Evolutionary conservation across 2,797 vertebrate genomes (phyloP).

Genomic region (Sebastes hubbsi): DNA sequence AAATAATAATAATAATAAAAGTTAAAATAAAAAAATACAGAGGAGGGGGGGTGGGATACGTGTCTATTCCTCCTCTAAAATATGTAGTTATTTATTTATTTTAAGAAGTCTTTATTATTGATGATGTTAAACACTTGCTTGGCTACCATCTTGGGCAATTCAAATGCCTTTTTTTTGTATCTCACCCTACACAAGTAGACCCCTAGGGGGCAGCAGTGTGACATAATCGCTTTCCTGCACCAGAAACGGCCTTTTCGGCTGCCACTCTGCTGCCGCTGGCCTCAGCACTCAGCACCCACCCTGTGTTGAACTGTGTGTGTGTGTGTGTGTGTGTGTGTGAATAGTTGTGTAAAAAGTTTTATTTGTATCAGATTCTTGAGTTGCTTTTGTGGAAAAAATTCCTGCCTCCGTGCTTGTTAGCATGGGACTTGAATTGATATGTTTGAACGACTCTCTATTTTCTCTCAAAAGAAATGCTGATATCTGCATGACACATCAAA

Average conservation of each 20-base stretch:
- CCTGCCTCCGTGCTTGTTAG: not conserved
- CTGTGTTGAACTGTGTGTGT: not conserved
- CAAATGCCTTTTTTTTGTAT: not conserved
- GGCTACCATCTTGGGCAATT: not conserved
- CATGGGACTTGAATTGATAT: too few relatives aligned
- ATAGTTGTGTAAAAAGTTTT: not conserved
- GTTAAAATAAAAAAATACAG: too few relatives aligned
- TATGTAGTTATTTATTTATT: too few relatives aligned
- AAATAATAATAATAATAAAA: too few relatives aligned
- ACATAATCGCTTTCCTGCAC: not conserved
- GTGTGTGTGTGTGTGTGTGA: not conserved
- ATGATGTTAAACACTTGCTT: not conserved
- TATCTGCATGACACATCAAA: not conserved
- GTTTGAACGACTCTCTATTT: not conserved
- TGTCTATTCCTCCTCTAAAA: too few relatives aligned
- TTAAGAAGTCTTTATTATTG: not conserved
- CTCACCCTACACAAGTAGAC: not conserved
- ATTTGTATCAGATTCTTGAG: not conserved
- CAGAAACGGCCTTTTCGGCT: not conserved
- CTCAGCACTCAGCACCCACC: constrained; percentile 5
- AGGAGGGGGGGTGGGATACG: too few relatives aligned
- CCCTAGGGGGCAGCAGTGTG: constrained; percentile 46
- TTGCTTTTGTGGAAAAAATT: not conserved
- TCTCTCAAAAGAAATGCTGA: not conserved
- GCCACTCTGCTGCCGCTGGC: not conserved